Conservation (phyloP, 2,888 invertebrate species). For the Eudemis profundana region DNA sequence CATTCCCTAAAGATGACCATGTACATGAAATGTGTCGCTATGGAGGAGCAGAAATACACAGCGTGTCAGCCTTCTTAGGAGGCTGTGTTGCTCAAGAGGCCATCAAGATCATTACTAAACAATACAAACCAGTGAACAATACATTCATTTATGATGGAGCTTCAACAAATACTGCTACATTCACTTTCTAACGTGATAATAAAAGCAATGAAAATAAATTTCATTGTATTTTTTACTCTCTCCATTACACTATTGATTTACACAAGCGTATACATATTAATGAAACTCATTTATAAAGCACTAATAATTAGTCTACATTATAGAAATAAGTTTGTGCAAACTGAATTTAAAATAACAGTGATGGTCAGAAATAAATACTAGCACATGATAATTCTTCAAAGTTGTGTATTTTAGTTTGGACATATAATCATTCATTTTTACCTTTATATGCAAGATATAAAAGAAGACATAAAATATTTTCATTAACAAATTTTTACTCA, state of each 20-base stretch:
- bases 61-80: conserved; percentile 95
- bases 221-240: not conserved
- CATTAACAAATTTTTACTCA: conserved; percentile 79
- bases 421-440: conserved; percentile 70
- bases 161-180: conserved; percentile 93
- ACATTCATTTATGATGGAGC: conserved; percentile 98
- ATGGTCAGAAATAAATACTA: conserved; percentile 58
- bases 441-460: conserved; percentile 73
- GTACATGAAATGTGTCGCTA: conserved; percentile 98
- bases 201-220: conserved; percentile 17
- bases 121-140: conserved; percentile 98
- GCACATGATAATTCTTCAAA: conserved; percentile 72
- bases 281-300: too few relatives aligned
- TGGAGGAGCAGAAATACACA: conserved; percentile 97
- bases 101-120: conserved; percentile 97
- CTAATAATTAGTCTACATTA: too few relatives aligned
- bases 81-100: conserved; percentile 98
- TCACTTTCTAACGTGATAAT: conserved; percentile 86
- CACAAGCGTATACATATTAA: too few relatives aligned
- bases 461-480: conserved; percentile 73
- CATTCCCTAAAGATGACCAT: conserved; percentile 94
- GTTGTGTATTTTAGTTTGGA: conserved; percentile 80
- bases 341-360: conserved; percentile 42
- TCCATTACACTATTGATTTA: not conserved
- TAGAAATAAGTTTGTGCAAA: not conserved